These are phyloP conservation scores for Trogon melanurus DNA, from an alignment of 2,113 vertebrate species.

Conservation along the genomic window DNA sequence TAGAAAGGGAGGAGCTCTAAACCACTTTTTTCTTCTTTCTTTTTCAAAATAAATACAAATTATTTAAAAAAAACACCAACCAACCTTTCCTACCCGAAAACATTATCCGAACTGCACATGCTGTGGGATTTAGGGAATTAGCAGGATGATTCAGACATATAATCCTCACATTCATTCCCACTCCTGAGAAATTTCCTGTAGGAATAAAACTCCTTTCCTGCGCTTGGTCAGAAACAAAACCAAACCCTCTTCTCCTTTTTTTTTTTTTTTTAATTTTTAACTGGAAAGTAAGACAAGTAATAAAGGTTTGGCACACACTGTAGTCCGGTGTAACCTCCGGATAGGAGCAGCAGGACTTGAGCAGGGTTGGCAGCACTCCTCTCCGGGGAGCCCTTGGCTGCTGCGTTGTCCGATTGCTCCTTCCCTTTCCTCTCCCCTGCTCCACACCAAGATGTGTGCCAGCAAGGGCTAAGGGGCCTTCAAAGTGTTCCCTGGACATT, in stretches of 20 bases:
- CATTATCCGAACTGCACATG: not conserved
- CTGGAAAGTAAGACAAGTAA: not conserved
- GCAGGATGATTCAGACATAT: constrained; percentile 24
- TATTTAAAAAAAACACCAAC: not conserved
- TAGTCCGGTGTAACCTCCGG: not conserved
- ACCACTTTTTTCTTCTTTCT: not conserved
- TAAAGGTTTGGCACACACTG: not conserved
- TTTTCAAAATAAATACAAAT: not conserved
- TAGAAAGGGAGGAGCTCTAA: constrained; percentile 1
- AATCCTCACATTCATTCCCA: not conserved
- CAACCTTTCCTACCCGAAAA: not conserved
- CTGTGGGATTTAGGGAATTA: constrained; percentile 28
- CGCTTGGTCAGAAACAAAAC: not conserved
- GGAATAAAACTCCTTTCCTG: constrained; percentile 34
- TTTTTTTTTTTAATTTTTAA: not conserved
- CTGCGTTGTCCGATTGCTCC: rapidly evolving
- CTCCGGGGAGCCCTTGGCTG: not conserved
- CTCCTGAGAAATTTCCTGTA: constrained; percentile 37
- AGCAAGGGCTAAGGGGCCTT: not conserved
- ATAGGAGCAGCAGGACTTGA: not conserved
- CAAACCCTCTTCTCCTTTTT: not conserved
- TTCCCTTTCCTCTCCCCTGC: not conserved
- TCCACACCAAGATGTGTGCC: not conserved
- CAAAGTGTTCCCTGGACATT: not conserved
- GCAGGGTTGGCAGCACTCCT: not conserved